Conservation (phyloP, 1,140 invertebrate species). For the Caenorhabditis brenneri region DNA sequence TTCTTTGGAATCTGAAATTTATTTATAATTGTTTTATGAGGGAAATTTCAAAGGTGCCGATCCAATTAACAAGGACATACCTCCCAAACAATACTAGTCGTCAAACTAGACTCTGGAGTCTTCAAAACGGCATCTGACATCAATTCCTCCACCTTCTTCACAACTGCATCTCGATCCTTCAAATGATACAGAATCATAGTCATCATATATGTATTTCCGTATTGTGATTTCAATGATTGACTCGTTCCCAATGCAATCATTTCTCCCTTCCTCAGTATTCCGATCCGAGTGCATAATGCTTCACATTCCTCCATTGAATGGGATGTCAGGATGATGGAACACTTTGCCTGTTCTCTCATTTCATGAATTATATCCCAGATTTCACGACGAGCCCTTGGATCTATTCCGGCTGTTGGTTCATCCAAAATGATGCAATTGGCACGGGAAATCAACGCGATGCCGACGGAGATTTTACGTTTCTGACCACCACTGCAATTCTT, state of each 20-base stretch:
- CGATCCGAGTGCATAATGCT: conserved; percentile 64
- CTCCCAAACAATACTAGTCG: conserved; percentile 6
- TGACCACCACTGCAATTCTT: conserved; percentile 72
- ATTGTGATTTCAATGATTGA: conserved; percentile 72
- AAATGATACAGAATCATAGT: background rate
- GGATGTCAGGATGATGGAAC: conserved; percentile 62
- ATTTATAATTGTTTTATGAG: background rate
- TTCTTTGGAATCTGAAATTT: conserved; percentile 6
- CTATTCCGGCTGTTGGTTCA: conserved; percentile 76
- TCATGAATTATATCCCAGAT: conserved; percentile 73
- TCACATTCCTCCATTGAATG: conserved; percentile 70
- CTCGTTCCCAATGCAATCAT: conserved; percentile 73
- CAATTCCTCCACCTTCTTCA: background rate
- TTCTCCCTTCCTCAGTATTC: conserved; percentile 71
- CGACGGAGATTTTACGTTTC: conserved; percentile 73
- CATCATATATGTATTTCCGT: background rate
- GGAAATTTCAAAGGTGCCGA: background rate
- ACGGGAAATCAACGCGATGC: conserved; percentile 73
- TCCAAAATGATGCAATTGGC: conserved; percentile 74
- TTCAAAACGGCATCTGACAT: background rate
- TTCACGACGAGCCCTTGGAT: conserved; percentile 74
- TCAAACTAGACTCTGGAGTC: conserved; percentile 18
- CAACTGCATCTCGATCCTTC: background rate
- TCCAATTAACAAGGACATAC: background rate
- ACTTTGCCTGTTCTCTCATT: background rate